These are phyloP conservation scores for Drosophila quadrilineata DNA, from an alignment of 1,140 invertebrate genomes.

Conservation along the genomic window DNA sequence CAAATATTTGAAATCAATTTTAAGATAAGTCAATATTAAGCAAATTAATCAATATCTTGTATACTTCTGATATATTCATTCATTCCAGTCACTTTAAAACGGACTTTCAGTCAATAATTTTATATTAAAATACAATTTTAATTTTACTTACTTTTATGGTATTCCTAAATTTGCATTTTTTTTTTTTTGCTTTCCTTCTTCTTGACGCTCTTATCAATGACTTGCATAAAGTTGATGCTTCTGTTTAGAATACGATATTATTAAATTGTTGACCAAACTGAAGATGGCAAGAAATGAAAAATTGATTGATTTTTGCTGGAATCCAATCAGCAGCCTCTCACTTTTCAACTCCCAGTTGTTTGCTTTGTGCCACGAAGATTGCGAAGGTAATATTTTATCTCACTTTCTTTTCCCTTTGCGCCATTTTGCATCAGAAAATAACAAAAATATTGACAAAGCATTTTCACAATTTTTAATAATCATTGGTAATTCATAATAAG, in stretches of 20 bases:
- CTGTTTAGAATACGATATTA: conserved; percentile 21
- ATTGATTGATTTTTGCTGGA: conserved; percentile 37
- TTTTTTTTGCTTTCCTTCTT: not conserved
- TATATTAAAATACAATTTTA: not conserved
- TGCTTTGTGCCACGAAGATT: conserved; percentile 17
- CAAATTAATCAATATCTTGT: too few species aligned
- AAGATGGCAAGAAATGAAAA: conserved; percentile 25
- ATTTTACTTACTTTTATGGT: too few species aligned
- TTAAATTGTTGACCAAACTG: conserved; percentile 33
- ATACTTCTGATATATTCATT: too few species aligned
- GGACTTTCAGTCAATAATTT: too few species aligned
- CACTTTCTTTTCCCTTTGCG: conserved; percentile 8
- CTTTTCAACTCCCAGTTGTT: conserved; percentile 16
- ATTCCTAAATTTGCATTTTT: too few species aligned
- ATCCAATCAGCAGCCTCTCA: conserved; percentile 29
- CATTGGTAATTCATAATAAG: conserved; percentile 71
- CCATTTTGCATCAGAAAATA: conserved; percentile 13
- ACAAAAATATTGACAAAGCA: conserved; percentile 55
- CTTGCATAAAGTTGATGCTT: conserved; percentile 19
- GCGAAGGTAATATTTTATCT: conserved; percentile 9
- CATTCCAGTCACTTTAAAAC: not conserved
- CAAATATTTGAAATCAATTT: too few species aligned
- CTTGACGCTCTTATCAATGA: conserved; percentile 8
- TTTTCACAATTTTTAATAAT: conserved; percentile 58
- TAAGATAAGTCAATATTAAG: too few species aligned